Conservation (phyloP, 2,797 vertebrate genomes). For the Limnodromus scolopaceus region DNA sequence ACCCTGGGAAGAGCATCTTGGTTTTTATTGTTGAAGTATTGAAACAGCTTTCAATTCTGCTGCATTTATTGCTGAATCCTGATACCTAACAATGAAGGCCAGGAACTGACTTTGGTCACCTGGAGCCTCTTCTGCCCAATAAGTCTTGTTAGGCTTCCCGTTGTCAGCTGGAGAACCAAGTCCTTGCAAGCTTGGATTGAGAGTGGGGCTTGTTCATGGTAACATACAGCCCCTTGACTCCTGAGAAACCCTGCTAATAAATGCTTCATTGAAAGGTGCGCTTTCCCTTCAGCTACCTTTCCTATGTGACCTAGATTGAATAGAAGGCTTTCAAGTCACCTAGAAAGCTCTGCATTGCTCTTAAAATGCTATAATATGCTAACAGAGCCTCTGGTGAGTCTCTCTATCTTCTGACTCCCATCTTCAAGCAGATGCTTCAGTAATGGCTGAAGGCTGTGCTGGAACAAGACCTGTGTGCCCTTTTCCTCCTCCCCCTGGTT, state of each 20-base stretch:
- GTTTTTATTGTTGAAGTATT: background rate
- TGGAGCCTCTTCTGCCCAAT: background rate
- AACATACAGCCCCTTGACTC: background rate
- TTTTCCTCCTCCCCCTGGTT: background rate
- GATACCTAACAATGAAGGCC: background rate
- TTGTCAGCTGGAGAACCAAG: background rate
- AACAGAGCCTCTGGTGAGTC: background rate
- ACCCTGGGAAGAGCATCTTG: background rate
- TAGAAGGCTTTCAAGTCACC: background rate
- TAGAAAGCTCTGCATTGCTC: background rate
- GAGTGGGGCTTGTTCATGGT: background rate
- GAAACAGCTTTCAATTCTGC: background rate
- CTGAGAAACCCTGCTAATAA: background rate
- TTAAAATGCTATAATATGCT: background rate
- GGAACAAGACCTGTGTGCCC: accelerated
- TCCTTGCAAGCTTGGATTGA: background rate
- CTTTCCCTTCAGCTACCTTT: background rate
- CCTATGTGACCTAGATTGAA: background rate
- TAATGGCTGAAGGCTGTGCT: background rate
- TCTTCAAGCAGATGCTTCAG: background rate
- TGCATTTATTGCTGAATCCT: background rate
- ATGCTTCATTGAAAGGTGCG: background rate
- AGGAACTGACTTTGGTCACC: background rate
- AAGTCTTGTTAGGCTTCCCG: background rate
- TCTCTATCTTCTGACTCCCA: background rate